phyloP scores from a whole-genome alignment of 2,113 vertebrate genomes.

The Shinisaurus crocodilurus region DNA sequence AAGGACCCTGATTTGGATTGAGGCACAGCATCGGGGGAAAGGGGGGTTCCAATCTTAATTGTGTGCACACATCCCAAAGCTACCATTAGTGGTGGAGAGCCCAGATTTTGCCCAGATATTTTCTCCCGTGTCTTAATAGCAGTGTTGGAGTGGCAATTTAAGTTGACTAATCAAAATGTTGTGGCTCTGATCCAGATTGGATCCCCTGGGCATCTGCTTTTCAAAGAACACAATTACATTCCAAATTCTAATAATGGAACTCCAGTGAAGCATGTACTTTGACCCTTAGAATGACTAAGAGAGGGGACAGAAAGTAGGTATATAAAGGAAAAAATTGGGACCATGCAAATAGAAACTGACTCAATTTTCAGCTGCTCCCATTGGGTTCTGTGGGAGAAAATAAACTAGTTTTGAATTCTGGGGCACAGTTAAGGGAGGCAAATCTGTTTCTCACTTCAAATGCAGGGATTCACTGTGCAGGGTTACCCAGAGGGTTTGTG shows the following conservation, averaged over 20 bases:
- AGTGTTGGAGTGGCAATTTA: background rate
- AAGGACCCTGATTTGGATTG: background rate
- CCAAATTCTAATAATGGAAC: background rate
- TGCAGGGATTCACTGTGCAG: too few species aligned
- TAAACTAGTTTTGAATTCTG: background rate
- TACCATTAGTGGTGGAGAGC: background rate
- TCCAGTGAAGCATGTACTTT: background rate
- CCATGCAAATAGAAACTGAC: background rate
- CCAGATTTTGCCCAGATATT: background rate
- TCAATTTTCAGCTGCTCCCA: background rate
- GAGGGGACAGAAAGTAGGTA: too few species aligned
- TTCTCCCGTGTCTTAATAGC: background rate
- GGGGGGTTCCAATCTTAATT: too few species aligned
- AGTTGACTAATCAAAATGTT: background rate
- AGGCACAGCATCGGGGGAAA: background rate
- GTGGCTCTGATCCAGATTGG: background rate
- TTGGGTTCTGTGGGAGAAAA: background rate
- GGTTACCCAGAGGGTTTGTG: too few species aligned
- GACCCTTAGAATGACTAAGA: background rate
- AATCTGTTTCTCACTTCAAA: background rate
- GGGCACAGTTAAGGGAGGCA: background rate
- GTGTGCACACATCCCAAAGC: background rate
- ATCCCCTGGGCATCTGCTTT: background rate
- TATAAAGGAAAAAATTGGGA: background rate
- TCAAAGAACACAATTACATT: background rate